Evolutionary conservation across 2,113 vertebrate species (phyloP).

Genomic region (Limanda limanda): DNA sequence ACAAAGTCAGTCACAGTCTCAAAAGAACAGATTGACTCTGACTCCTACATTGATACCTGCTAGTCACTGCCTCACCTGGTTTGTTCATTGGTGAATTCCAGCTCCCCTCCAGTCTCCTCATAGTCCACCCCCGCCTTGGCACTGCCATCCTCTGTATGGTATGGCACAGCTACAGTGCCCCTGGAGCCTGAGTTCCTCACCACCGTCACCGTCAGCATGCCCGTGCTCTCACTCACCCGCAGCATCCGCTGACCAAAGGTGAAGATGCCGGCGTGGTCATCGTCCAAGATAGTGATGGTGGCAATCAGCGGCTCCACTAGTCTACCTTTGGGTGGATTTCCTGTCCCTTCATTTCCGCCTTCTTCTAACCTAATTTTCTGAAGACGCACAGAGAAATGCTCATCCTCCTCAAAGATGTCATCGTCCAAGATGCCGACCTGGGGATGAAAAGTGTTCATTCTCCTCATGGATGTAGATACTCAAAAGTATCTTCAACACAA

Average conservation of each 20-base stretch:
- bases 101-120: constrained; percentile 88
- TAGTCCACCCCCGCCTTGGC: constrained; percentile 91
- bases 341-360: constrained; percentile 71
- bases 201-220: constrained; percentile 87
- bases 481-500: neutral
- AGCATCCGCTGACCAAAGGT: constrained; percentile 87
- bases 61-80: constrained; percentile 85
- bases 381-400: constrained; percentile 94
- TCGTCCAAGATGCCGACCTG: constrained; percentile 93
- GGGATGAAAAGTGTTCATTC: constrained; percentile 16
- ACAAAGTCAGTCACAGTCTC: neutral
- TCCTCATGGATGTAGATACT: neutral
- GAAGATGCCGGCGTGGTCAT: constrained; percentile 96
- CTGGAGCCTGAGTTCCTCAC: constrained; percentile 90
- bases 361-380: constrained; percentile 90
- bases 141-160: constrained; percentile 90
- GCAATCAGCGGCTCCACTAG: constrained; percentile 87
- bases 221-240: constrained; percentile 91
- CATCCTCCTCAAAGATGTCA: constrained; percentile 97
- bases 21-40: neutral
- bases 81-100: constrained; percentile 92
- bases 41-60: neutral
- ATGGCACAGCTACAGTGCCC: constrained; percentile 91
- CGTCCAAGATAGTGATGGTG: constrained; percentile 93
- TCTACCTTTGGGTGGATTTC: constrained; percentile 79